A percentile compares a stretch with the other conserved stretches of the same genome.
These are phyloP conservation scores for Trichopoda pennipes DNA, from an alignment of 2,888 invertebrate genomes.

Conservation along the genomic window DNA sequence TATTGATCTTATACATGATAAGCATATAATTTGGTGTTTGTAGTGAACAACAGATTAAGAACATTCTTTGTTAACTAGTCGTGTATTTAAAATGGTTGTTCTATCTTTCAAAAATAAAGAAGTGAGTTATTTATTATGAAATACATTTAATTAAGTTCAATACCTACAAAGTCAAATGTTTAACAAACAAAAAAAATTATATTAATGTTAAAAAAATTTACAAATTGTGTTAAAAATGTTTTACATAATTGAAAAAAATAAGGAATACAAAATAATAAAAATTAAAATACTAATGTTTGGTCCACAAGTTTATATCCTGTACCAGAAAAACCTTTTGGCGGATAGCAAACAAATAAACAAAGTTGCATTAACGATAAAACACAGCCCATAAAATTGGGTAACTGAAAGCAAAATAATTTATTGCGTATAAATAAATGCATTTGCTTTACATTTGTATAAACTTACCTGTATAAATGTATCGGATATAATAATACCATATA, in stretches of 20 bases:
- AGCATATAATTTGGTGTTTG: not conserved
- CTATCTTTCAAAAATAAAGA: not conserved
- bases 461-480: constrained; percentile 90
- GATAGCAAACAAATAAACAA: constrained; percentile 87
- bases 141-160: not conserved
- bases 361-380: constrained; percentile 87
- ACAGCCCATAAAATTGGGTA: constrained; percentile 90
- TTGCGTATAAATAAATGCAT: not conserved
- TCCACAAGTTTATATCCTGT: constrained; percentile 79
- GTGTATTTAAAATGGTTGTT: not conserved
- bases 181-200: not conserved
- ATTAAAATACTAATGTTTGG: constrained; percentile 73
- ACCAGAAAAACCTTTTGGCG: constrained; percentile 81
- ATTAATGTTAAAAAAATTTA: too few relatives aligned
- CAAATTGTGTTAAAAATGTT: not conserved
- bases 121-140: not conserved
- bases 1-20: not conserved
- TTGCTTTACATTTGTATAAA: not conserved
- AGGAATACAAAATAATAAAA: not conserved
- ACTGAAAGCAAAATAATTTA: constrained; percentile 80
- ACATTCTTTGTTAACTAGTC: not conserved
- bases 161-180: not conserved
- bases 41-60: not conserved
- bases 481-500: constrained; percentile 89
- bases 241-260: constrained; percentile 21